These are phyloP conservation scores for Plodia interpunctella DNA, from an alignment of 1,140 invertebrate species.

Conservation along the genomic window DNA sequence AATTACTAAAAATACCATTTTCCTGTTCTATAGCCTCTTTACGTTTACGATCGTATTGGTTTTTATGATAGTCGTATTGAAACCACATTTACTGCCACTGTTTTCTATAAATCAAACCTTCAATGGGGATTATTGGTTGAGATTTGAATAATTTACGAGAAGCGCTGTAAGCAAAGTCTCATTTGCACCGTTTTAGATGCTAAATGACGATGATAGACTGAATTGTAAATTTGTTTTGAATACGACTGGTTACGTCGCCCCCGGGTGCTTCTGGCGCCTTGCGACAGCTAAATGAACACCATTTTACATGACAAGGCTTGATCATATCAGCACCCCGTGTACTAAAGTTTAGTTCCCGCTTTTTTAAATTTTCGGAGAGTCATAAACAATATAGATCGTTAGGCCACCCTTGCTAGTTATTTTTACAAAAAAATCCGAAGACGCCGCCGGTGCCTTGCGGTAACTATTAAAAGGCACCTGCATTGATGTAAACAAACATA, in stretches of 20 bases:
- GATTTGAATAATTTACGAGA: constrained; percentile 22
- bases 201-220: constrained; percentile 34
- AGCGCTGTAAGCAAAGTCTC: constrained; percentile 25
- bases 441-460: constrained; percentile 33
- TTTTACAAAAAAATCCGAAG: constrained; percentile 47
- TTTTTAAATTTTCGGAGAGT: constrained; percentile 12
- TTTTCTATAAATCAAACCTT: constrained; percentile 19
- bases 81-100: constrained; percentile 14
- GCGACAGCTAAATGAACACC: constrained; percentile 20
- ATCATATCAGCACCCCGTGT: constrained; percentile 19
- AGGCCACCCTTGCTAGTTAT: constrained; percentile 55
- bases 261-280: constrained; percentile 24
- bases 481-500: constrained; percentile 69
- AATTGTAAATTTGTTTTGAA: constrained; percentile 38
- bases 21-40: constrained; percentile 19
- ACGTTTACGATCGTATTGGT: constrained; percentile 18
- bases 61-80: constrained; percentile 17
- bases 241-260: constrained; percentile 25
- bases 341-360: constrained; percentile 8
- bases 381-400: constrained; percentile 29
- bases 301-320: constrained; percentile 48
- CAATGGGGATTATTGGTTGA: constrained; percentile 16
- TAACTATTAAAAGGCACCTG: constrained; percentile 46
- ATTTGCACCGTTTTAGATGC: constrained; percentile 44
- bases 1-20: not conserved